Evolutionary conservation across 2,797 vertebrate genomes (phyloP).

Genomic region (Poecile montanus): DNA sequence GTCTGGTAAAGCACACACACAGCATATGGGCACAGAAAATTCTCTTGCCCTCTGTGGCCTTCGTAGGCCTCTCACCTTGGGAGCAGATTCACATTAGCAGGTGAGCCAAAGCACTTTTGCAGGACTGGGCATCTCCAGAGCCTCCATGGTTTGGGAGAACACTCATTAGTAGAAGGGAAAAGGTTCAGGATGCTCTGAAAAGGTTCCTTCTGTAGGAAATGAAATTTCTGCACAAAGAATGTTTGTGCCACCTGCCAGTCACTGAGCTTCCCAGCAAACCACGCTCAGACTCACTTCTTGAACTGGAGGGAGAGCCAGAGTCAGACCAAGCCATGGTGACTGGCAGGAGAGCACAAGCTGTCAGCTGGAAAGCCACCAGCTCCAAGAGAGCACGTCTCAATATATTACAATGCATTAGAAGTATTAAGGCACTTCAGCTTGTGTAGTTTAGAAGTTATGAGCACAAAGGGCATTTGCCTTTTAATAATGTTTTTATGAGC

Average conservation of each 20-base stretch:
- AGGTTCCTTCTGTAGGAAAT: not conserved
- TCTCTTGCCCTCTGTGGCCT: not conserved
- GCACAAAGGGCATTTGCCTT: conserved; percentile 54
- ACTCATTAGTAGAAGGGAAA: not conserved
- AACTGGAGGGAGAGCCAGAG: not conserved
- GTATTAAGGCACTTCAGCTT: conserved; percentile 8
- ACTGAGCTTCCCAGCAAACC: not conserved
- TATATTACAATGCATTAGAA: not conserved
- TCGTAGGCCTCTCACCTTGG: not conserved
- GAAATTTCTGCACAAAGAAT: not conserved
- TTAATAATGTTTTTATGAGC: conserved; percentile 62
- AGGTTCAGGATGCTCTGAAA: not conserved
- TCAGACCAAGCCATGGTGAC: not conserved
- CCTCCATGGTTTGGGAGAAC: not conserved
- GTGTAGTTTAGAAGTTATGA: not conserved
- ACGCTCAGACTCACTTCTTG: fast-evolving
- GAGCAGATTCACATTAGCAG: not conserved
- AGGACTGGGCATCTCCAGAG: not conserved
- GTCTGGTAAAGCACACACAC: not conserved
- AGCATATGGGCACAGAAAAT: fast-evolving
- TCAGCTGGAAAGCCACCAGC: not conserved
- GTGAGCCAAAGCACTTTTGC: not conserved
- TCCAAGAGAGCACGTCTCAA: not conserved
- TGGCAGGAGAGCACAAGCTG: not conserved
- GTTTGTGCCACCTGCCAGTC: not conserved